Conservation (phyloP, 2,888 invertebrate genomes). For the Sarcophaga subvicina region DNA sequence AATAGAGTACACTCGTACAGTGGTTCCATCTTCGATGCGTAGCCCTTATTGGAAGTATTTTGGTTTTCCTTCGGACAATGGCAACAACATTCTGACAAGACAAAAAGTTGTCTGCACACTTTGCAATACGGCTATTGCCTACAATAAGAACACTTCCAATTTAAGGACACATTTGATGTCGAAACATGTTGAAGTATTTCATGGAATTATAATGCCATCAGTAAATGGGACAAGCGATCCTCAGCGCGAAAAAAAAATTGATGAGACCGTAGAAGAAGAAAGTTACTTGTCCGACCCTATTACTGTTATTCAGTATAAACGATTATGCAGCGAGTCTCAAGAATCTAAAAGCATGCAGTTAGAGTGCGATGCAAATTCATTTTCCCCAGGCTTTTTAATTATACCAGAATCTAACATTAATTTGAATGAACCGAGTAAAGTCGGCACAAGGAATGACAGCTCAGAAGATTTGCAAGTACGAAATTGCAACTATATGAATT, state of each 20-base stretch:
- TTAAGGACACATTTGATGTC: constrained; percentile 75
- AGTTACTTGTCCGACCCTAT: background rate
- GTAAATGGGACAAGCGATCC: background rate
- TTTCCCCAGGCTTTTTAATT: background rate
- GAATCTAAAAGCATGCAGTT: background rate
- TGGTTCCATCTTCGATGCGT: constrained; percentile 75
- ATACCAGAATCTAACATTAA: constrained; percentile 18
- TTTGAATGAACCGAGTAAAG: background rate
- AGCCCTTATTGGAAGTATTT: constrained; percentile 77
- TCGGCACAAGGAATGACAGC: background rate
- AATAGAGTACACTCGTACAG: constrained; percentile 73
- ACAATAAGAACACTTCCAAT: constrained; percentile 77
- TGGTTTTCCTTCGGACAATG: constrained; percentile 75
- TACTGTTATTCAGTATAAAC: background rate
- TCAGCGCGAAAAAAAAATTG: background rate
- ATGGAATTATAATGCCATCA: constrained; percentile 63
- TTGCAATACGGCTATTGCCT: constrained; percentile 74
- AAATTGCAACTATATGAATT: background rate
- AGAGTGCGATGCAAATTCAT: background rate
- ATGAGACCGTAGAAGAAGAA: background rate
- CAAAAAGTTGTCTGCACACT: constrained; percentile 76
- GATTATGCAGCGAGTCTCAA: background rate
- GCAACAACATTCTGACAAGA: constrained; percentile 74
- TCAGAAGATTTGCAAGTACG: background rate
- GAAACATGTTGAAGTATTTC: constrained; percentile 74